A percentile compares a stretch with the other conserved stretches of the same genome.
phyloP scores from a whole-genome alignment of 2,888 invertebrate genomes.

The Pammene aurita region DNA sequence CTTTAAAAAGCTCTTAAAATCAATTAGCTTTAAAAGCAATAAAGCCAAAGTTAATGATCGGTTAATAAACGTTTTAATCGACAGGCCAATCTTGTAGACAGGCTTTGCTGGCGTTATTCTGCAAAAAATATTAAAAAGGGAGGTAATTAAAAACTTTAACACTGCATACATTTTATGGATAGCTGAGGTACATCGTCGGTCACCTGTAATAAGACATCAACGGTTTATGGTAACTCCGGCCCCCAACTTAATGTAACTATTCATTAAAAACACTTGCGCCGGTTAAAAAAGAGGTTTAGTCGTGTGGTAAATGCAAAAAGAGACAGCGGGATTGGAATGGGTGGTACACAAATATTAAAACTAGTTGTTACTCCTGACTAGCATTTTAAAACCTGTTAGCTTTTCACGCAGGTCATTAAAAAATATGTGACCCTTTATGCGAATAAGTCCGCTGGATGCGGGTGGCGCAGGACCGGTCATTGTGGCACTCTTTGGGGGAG shows the following conservation, averaged over 20 bases:
- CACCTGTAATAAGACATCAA: conserved; percentile 78
- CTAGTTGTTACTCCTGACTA: too few relatives aligned
- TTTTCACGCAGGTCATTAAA: too few relatives aligned
- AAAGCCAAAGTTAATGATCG: conserved; percentile 38
- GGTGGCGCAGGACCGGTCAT: too few relatives aligned
- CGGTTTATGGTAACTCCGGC: conserved; percentile 67
- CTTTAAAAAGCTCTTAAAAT: conserved; percentile 36
- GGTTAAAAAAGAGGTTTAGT: conserved; percentile 62
- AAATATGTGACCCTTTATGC: too few relatives aligned
- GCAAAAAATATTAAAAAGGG: conserved; percentile 41
- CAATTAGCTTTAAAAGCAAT: conserved; percentile 36
- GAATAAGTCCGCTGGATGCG: too few relatives aligned
- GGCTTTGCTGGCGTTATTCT: conserved; percentile 31
- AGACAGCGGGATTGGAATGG: conserved; percentile 3
- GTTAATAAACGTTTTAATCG: conserved; percentile 42
- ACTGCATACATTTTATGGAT: conserved; percentile 72
- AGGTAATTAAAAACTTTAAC: conserved; percentile 70
- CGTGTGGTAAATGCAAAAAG: conserved; percentile 51
- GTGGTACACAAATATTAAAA: too few relatives aligned
- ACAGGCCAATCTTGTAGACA: conserved; percentile 41
- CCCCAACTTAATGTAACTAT: conserved; percentile 73
- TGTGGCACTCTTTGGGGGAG: too few relatives aligned
- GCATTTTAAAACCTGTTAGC: too few relatives aligned
- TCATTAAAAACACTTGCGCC: conserved; percentile 78
- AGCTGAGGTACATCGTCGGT: conserved; percentile 63